These are phyloP conservation scores for Erithacus rubecula DNA, from an alignment of 2,797 vertebrate species.

Conservation along the genomic window DNA sequence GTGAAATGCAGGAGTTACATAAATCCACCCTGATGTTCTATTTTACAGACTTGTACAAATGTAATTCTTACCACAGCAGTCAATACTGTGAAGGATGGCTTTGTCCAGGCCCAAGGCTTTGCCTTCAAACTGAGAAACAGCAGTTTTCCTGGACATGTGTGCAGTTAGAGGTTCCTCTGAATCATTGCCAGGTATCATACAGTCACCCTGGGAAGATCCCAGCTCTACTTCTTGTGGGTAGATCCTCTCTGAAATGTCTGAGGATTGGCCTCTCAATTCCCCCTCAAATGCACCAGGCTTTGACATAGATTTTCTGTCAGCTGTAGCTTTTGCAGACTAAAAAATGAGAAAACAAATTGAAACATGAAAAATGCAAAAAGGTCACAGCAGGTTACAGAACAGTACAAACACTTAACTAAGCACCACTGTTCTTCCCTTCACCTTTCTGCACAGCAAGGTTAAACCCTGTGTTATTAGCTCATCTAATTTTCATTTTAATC, in stretches of 20 bases:
- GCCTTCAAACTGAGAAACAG: slow-evolving; percentile 92
- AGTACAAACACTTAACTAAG: neutral
- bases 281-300: slow-evolving; percentile 86
- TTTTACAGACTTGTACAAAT: neutral
- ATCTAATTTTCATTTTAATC: neutral
- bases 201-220: slow-evolving; percentile 84
- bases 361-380: neutral
- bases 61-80: slow-evolving; percentile 91
- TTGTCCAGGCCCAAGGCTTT: slow-evolving; percentile 97
- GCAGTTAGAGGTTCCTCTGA: slow-evolving; percentile 85
- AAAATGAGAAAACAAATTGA: slow-evolving; percentile 22
- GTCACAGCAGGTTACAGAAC: neutral
- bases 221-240: slow-evolving; percentile 88
- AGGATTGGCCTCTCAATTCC: slow-evolving; percentile 84
- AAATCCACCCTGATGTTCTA: neutral
- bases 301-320: slow-evolving; percentile 85
- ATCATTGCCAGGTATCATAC: slow-evolving; percentile 84
- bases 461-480: neutral
- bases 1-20: neutral
- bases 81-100: slow-evolving; percentile 97
- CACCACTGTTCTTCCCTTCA: neutral
- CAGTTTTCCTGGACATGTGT: slow-evolving; percentile 89
- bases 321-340: slow-evolving; percentile 90
- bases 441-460: neutral
- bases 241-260: slow-evolving; percentile 79